Conservation (phyloP, 2,113 vertebrate species). For the Protobothrops mucrosquamatus region DNA sequence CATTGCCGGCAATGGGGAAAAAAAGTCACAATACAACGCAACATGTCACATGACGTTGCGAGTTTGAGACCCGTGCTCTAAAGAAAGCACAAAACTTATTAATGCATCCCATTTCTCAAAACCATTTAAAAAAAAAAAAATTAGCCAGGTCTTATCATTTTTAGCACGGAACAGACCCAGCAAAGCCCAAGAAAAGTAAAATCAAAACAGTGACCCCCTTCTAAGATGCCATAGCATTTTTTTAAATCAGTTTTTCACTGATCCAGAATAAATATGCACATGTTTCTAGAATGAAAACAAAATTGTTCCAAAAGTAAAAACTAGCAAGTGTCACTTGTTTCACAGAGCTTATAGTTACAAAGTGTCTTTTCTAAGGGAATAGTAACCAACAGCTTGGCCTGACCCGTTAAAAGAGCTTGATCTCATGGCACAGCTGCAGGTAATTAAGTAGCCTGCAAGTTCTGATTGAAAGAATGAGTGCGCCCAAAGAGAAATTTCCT, state of each 20-base stretch:
- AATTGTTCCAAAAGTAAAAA: neutral
- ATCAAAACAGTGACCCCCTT: neutral
- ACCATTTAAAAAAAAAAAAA: neutral
- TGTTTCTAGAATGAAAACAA: neutral
- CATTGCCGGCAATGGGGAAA: too few relatives aligned
- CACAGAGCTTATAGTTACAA: neutral
- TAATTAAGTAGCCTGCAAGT: constrained; percentile 21
- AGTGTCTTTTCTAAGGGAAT: neutral
- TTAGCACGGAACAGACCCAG: neutral
- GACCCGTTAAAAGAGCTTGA: neutral
- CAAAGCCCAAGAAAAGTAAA: neutral
- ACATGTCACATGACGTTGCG: too few relatives aligned
- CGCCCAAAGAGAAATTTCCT: neutral
- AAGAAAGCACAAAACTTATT: neutral
- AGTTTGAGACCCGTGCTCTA: too few relatives aligned
- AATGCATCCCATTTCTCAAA: neutral
- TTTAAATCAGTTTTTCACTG: neutral
- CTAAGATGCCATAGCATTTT: neutral
- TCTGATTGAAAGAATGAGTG: constrained; percentile 4
- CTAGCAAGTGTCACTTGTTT: neutral
- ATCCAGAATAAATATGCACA: neutral
- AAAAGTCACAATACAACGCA: too few relatives aligned
- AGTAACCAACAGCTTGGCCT: neutral
- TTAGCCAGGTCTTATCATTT: neutral
- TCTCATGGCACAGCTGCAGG: constrained; percentile 17